Percentiles rank a stretch among this genome's conserved stretches.
Conservation (phyloP, 2,797 vertebrate genomes). For the Chelonia mydas region DNA sequence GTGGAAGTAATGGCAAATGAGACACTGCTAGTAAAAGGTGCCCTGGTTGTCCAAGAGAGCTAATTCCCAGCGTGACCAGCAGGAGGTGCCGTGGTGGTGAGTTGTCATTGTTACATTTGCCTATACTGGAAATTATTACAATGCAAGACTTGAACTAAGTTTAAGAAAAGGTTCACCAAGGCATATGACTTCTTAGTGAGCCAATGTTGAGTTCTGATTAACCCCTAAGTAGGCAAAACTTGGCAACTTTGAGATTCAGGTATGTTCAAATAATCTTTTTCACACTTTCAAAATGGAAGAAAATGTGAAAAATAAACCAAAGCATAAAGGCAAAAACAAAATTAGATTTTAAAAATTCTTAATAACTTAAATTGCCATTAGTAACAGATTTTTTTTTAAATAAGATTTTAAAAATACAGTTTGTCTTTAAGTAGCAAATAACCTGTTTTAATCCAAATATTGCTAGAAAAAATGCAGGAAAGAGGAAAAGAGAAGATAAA, state of each 20-base stretch:
- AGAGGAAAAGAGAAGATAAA: not conserved
- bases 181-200: not conserved
- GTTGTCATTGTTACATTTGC: not conserved
- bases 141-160: not conserved
- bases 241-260: not conserved
- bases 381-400: not conserved
- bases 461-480: not conserved
- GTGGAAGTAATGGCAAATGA: too few relatives aligned
- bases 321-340: not conserved
- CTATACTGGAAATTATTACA: not conserved
- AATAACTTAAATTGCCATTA: not conserved
- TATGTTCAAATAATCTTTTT: not conserved
- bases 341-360: not conserved
- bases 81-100: too few relatives aligned
- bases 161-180: not conserved
- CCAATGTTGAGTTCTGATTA: not conserved
- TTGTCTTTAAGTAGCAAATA: not conserved
- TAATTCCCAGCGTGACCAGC: too few relatives aligned
- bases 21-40: too few relatives aligned
- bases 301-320: not conserved
- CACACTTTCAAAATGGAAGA: not conserved
- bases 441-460: not conserved
- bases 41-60: too few relatives aligned
- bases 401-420: not conserved
- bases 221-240: not conserved